Evolutionary conservation across 2,113 vertebrate species (phyloP), one percentile per base, ranked within the genome.

Genomic region (Origma solitaria): DNA sequence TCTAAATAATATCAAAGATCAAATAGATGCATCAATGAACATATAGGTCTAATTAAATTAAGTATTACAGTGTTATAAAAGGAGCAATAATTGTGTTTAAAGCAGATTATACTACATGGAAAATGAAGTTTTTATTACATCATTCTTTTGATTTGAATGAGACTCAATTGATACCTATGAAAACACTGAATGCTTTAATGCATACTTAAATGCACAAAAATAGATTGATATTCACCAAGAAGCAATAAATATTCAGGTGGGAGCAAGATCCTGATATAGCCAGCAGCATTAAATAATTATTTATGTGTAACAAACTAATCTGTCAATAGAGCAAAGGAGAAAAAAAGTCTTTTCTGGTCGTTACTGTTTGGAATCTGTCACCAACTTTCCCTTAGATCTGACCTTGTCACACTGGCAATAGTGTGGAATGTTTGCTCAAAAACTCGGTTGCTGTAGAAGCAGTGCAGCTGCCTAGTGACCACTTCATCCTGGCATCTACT

Each of bases 401-500:
- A 23, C 56, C 17, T 28, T 40, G 30, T 56, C 28, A 64, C 72
- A 17, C 58, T 69, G 54, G 40, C 35, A 79, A 28, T 9, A 9
- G 33, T 7, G 27, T 10, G 38, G 60, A 31, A 25, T 24, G 28
- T 35, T 80, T 80, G 38, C 25, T 24, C 31, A 38, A 58, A 64
- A 71, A 3, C 28, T 57, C 51, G 8, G 49, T 4, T 37, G 54
- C 58, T 42, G 33, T 18, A 60, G 44, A 58, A 19, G 40, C 45
- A 44, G 3, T 25, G 7, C 17, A 71, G 62, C 56, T 53, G 56
- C 56, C 50, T 45, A 15, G 38, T 15, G 61, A 40, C 28, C 37
- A 15, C 35, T 2, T 0, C 15, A 0, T 79, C 37, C n/a, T 27
- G 31, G 1, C 0, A 11, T 33, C 54, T 56, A 5, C 8, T 11